A percentile compares a stretch with the other conserved stretches of the same genome.
Conservation (phyloP, 1,140 invertebrate species). For the Lepidurus packardi region DNA sequence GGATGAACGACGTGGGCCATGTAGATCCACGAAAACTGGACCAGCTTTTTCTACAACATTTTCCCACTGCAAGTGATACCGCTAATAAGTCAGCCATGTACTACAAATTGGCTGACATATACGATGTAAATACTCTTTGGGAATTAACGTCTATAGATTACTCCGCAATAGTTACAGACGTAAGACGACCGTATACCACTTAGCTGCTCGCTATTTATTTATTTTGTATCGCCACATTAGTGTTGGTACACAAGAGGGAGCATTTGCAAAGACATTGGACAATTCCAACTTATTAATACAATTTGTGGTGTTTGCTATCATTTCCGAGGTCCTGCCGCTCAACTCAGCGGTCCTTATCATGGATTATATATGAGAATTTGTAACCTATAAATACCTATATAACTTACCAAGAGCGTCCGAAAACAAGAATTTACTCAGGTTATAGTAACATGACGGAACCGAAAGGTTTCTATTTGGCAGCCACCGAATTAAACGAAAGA, state of each 20-base stretch:
- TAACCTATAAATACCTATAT: not conserved
- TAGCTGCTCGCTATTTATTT: too few relatives aligned
- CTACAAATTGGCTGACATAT: slow-evolving; percentile 29
- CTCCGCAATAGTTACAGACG: not conserved
- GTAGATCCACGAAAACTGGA: slow-evolving; percentile 25
- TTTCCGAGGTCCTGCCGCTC: not conserved
- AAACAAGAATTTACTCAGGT: slow-evolving; percentile 8
- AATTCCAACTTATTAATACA: slow-evolving; percentile 22
- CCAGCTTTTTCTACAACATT: slow-evolving; percentile 10
- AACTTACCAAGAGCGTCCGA: not conserved
- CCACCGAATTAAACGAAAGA: slow-evolving; percentile 20
- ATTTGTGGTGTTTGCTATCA: slow-evolving; percentile 27
- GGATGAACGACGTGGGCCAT: slow-evolving; percentile 28
- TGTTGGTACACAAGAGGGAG: slow-evolving; percentile 28
- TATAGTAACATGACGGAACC: not conserved
- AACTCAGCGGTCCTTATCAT: slow-evolving; percentile 31
- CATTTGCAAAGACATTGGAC: not conserved
- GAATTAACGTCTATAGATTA: not conserved
- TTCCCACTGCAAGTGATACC: not conserved
- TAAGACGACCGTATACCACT: not conserved
- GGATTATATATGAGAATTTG: slow-evolving; percentile 31
- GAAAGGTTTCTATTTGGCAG: slow-evolving; percentile 27
- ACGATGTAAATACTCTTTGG: slow-evolving; percentile 30
- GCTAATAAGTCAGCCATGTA: slow-evolving; percentile 28
- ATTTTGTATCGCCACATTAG: not conserved